Conservation (phyloP, 2,888 invertebrate species). For the Drosophila demipolita region DNA sequence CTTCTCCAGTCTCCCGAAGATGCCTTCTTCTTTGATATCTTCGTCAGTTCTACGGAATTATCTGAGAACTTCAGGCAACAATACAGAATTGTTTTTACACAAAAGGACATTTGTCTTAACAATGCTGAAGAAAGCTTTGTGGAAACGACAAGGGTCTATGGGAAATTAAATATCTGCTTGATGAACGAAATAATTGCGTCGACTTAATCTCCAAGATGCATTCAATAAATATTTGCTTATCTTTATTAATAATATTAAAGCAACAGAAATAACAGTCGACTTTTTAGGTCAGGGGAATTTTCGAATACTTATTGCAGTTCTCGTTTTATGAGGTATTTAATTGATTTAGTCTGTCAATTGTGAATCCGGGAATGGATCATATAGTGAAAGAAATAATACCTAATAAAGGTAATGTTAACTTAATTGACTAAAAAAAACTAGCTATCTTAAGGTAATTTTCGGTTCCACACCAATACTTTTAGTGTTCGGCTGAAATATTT, state of each 20-base stretch:
- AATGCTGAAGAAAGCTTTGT: conserved; percentile 49
- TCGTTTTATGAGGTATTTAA: not conserved
- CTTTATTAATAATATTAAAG: no score
- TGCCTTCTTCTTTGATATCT: conserved; percentile 46
- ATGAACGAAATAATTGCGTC: not conserved
- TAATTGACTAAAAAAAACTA: not conserved
- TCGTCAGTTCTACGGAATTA: conserved; percentile 36
- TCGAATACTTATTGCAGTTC: not conserved
- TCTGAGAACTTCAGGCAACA: conserved; percentile 22
- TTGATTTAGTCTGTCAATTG: not conserved
- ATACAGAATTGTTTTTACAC: not conserved
- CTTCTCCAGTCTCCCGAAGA: conserved; percentile 19
- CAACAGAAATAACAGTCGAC: not conserved
- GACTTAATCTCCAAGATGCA: not conserved
- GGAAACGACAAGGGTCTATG: conserved; percentile 39
- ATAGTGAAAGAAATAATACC: not conserved
- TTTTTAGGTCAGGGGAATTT: not conserved
- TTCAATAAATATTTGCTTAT: not conserved
- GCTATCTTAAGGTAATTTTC: not conserved
- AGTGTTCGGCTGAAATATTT: not conserved
- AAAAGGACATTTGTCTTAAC: conserved; percentile 26
- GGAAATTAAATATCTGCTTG: conserved; percentile 45
- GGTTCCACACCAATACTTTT: not conserved
- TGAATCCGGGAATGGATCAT: not conserved
- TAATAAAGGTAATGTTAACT: not conserved